Evolutionary conservation across 2,113 vertebrate species (phyloP), one percentile per base, ranked within the genome.

Genomic region (Nanger granti): DNA sequence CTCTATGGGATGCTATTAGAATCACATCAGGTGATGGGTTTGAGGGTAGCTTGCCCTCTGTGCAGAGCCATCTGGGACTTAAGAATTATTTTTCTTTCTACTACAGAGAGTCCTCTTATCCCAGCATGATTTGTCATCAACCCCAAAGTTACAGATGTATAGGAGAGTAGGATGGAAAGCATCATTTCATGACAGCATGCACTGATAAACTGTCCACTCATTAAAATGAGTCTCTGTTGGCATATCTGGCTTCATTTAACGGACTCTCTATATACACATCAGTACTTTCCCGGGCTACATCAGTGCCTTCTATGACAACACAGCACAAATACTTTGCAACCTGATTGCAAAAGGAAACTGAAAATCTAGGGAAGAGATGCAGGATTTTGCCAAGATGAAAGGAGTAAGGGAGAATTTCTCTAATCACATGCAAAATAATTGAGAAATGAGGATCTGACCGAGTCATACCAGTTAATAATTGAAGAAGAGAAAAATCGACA

Each of bases 401-500:
- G 80, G 37, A 14, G 14, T 85, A 90, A 66, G 41, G 41, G 52
- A 92, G 90, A 87, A 93, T 84, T 92, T 93, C 88, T 94, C 37
- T 91, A 87, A 97, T 90, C 80, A 29, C 52, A 49, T 60, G 87
- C 57, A 96, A 73, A 88, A 79, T 97, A 92, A 92, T 96, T 85
- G 92, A 92, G 80, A 94, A 97, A 94, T 73, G 93, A 92, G 52
- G 44, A 44, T 96, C 96, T 90, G 87, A 88, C 60, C 31, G 82
- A 49, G 82, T 80, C 83, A 92, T 85, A 62, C 64, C 55, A 73
- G 59, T 92, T 93, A 97, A 96, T 97, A 96, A 97, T 94, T 96
- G 95, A 98, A 96, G 93, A 97, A 92, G 84, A 93, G 96, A 93
- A 97, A 97, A 95, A 95, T 97, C 1, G 41, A 92, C 52, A 57